Conservation (phyloP, 1,140 invertebrate genomes). For the Dendroctonus ponderosae region DNA sequence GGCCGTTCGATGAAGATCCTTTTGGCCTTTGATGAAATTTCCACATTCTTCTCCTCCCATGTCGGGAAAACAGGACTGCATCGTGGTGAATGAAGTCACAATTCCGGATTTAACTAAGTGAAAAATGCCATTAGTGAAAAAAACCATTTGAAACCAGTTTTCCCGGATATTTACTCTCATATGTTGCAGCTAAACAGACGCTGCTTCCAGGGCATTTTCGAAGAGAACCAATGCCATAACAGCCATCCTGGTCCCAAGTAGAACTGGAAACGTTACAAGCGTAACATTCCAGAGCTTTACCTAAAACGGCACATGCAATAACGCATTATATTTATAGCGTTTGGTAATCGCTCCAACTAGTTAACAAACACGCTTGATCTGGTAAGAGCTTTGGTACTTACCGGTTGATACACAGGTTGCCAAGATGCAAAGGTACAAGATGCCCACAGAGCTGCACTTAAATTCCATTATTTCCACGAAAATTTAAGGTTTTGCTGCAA, state of each 20-base stretch:
- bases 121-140: neutral
- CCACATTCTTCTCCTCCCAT: slow-evolving; percentile 14
- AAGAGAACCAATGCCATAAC: slow-evolving; percentile 3
- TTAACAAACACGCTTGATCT: no score
- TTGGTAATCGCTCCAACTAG: no score
- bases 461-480: no score
- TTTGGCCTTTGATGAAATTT: slow-evolving; percentile 13
- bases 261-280: slow-evolving; percentile 16
- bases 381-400: no score
- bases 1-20: slow-evolving; percentile 1
- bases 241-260: slow-evolving; percentile 5
- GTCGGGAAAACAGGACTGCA: slow-evolving; percentile 11
- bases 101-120: slow-evolving; percentile 4
- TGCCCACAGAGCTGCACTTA: no score
- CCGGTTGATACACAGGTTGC: no score
- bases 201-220: slow-evolving; percentile 9
- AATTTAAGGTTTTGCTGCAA: no score
- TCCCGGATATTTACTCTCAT: slow-evolving; percentile 3
- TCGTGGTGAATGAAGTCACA: slow-evolving; percentile 9
- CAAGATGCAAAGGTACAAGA: no score
- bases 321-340: no score
- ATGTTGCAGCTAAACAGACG: slow-evolving; percentile 18
- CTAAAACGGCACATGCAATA: neutral
- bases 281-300: slow-evolving; percentile 8
- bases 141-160: no score